Conservation (phyloP, 2,113 vertebrate genomes). For the Neotragus moschatus region DNA sequence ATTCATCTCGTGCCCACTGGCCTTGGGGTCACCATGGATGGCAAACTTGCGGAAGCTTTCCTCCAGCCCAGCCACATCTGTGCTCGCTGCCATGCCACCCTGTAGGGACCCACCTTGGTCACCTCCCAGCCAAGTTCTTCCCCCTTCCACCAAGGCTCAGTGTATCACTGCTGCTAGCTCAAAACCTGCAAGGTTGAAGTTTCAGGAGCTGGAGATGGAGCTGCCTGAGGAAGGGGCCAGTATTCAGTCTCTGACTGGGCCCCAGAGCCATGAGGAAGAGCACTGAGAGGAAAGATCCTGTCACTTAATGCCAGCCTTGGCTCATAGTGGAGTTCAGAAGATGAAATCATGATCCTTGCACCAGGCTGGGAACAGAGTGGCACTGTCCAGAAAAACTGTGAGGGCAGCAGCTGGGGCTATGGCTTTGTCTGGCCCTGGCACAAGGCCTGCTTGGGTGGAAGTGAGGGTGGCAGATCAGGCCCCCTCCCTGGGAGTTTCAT, state of each 20-base stretch:
- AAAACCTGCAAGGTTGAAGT: neutral
- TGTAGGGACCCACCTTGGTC: slow-evolving; percentile 19
- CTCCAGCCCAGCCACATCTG: slow-evolving; percentile 85
- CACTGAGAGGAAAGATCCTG: neutral
- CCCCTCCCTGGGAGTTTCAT: neutral
- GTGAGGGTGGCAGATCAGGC: slow-evolving; percentile 9
- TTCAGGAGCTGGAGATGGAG: neutral
- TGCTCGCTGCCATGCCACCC: slow-evolving; percentile 86
- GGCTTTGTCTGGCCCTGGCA: slow-evolving; percentile 65
- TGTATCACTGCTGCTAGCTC: neutral
- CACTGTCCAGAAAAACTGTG: slow-evolving; percentile 61
- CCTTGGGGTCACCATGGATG: slow-evolving; percentile 92
- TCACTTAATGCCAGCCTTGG: slow-evolving; percentile 7
- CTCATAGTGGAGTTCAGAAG: slow-evolving; percentile 6
- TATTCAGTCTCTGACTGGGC: neutral
- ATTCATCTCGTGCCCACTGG: slow-evolving; percentile 91
- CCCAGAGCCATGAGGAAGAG: neutral
- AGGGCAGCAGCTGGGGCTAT: slow-evolving; percentile 47
- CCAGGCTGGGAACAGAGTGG: slow-evolving; percentile 54
- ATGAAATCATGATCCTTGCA: slow-evolving; percentile 61
- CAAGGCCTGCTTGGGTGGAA: slow-evolving; percentile 47
- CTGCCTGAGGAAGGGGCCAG: neutral
- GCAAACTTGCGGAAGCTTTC: slow-evolving; percentile 92
- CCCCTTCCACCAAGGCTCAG: neutral
- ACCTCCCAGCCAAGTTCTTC: neutral